These are phyloP conservation scores for Oxycera nigricornis DNA, from an alignment of 2,888 invertebrate genomes.

Conservation along the genomic window DNA sequence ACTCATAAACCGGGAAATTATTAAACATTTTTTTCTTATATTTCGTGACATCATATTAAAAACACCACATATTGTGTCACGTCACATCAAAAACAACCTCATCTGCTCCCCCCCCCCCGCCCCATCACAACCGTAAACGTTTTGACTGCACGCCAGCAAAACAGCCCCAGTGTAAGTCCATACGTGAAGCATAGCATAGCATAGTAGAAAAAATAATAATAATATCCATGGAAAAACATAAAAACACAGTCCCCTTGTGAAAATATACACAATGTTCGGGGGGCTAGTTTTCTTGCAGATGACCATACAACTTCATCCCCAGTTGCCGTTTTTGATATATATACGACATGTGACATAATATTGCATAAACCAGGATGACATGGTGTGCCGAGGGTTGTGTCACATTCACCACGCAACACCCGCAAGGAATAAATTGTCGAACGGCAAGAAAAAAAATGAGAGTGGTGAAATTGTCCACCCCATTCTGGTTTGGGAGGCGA, in stretches of 20 bases:
- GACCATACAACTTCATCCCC: background rate
- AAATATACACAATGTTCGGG: background rate
- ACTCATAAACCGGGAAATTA: conserved; percentile 10
- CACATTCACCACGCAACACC: background rate
- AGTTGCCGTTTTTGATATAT: background rate
- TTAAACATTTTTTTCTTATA: conserved; percentile 13
- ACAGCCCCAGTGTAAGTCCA: background rate
- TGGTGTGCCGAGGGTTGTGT: background rate
- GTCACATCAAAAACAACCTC: background rate
- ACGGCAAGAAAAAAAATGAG: background rate
- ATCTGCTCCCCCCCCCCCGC: background rate
- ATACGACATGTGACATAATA: conserved; percentile 10
- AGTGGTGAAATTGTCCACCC: background rate
- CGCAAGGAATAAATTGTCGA: conserved; percentile 8
- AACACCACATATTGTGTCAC: background rate
- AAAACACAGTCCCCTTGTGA: background rate
- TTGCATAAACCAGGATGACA: background rate
- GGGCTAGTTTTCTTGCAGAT: background rate
- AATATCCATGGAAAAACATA: background rate
- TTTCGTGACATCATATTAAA: background rate
- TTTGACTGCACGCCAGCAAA: background rate
- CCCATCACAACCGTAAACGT: background rate
- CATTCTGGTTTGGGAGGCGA: too few species aligned
- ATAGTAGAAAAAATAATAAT: background rate
- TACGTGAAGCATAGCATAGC: too few species aligned